Evolutionary conservation across 2,888 invertebrate genomes (phyloP), one percentile per base, ranked within the genome.

Genomic region (Amphipyra tragopoginis): DNA sequence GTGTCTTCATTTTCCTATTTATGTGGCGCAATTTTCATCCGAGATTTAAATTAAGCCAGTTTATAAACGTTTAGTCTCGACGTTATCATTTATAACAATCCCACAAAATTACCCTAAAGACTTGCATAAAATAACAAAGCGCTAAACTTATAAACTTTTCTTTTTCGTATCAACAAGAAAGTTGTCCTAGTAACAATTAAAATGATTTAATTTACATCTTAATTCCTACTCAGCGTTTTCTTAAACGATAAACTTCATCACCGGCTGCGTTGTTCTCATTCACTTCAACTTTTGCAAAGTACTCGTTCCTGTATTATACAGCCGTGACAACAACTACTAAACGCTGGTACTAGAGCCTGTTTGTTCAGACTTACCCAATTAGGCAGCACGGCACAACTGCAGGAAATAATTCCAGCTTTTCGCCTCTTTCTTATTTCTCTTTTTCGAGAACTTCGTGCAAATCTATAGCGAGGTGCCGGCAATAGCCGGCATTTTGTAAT

Each of bases 381-480:
- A 53, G 13, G 26, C 44, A 44, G 7, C n/a, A 5, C 42, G 13
- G 9, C 7, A 36, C 34, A 13, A n/a, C 11, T 51, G 26, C 14
- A 15, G 29, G 39, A 55, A 51, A 48, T 42, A 65, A 44, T 36
- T 40, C 40, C 29, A 44, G 33, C 15, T 43, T 51, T 40, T 14
- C 5, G 6, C 13, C 9, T 33, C 51, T 49, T 59, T 57, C 43
- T 42, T 44, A 38, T n/a, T 21, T n/a, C 10, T 6, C 8, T 53
- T 43, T 9, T 7, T n/a, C n/a, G n/a, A 53, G 15, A 58, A 64
- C 42, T 69, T 69, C 53, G 45, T 56, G 26, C 15, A 58, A 45
- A 64, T 58, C 48, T 34, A 43, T 38, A 2, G 21, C 54, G 47
- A 60, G 39, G 51, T 45, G 56, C 26, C 45, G 49, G 62, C 39